Percentiles rank a stretch among this genome's conserved stretches.
Evolutionary conservation across 2,888 invertebrate genomes (phyloP).

Genomic region (Litoditis marina): DNA sequence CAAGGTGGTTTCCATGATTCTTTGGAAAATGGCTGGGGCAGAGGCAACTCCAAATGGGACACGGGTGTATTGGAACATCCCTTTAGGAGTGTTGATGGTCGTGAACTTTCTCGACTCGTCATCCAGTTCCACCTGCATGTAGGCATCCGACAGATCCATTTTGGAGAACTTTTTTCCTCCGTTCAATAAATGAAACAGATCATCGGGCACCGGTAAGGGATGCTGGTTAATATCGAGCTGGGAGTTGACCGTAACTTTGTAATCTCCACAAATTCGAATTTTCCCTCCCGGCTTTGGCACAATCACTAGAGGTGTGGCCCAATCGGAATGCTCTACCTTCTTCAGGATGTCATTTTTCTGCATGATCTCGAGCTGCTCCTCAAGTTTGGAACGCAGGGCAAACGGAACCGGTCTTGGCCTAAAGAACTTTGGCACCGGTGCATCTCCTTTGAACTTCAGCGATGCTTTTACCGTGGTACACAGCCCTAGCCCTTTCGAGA

Average conservation of each 20-base stretch:
- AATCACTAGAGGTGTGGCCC: constrained; percentile 23
- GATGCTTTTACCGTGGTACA: background rate
- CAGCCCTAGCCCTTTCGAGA: background rate
- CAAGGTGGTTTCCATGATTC: constrained; percentile 43
- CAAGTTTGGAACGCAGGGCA: background rate
- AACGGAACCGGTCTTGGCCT: background rate
- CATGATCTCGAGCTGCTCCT: background rate
- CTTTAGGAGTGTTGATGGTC: constrained; percentile 34
- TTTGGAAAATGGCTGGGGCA: constrained; percentile 25
- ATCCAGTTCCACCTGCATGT: constrained; percentile 25
- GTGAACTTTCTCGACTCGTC: constrained; percentile 22
- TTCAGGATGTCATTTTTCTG: constrained; percentile 9
- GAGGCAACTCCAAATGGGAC: constrained; percentile 20
- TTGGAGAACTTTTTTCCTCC: constrained; percentile 20
- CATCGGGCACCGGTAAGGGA: constrained; percentile 20
- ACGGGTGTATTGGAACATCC: constrained; percentile 10
- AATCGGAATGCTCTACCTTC: constrained; percentile 16
- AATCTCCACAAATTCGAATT: constrained; percentile 18
- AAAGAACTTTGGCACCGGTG: background rate
- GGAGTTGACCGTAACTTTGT: constrained; percentile 20
- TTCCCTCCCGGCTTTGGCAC: constrained; percentile 22
- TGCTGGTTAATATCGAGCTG: constrained; percentile 18
- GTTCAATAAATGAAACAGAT: constrained; percentile 18
- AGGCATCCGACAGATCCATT: constrained; percentile 21
- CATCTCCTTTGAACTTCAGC: background rate